Base-by-base conservation (phyloP, 1,140 invertebrate species). In the Lepidotrigona ventralis region DNA sequence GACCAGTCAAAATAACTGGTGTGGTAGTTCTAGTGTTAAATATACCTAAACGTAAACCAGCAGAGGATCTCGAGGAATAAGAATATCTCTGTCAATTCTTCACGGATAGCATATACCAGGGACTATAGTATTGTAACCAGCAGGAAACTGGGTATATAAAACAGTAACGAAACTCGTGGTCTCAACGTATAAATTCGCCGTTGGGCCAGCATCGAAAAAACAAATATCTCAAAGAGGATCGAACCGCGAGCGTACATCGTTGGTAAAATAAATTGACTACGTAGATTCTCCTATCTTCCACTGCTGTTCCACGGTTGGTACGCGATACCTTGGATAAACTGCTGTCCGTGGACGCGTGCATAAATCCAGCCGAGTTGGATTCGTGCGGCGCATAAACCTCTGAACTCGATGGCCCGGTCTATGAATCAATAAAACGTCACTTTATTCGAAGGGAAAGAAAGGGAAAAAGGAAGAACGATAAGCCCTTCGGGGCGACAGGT, bases 381-480 rank as follows among this genome's bases (percentile, higher is more conserved):
- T 33, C n/a, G 12, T 33, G 73, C 2, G 23, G 14, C 4, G n/a
- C 39, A 64, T 76, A 58, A 76, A 76, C 46, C 73, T 75, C 15
- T 63, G 46, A 75, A 76, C 58, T 64, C n/a, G 39, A 51, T 29
- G n/a, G 21, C n/a, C 8, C 74, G 46, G 21, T 23, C 51, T 70
- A 58, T 51, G 66, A 71, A 79, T 79, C 77, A 79, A 79, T 79
- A 79, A 79, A 68, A 58, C 54, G 33, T 60, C 66, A 46, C 29
- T 79, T 79, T 79, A 71, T 79, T 79, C 68, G 77, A 46, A 8
- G 39, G 39, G 39, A 0, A 46, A 8, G 6, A 8, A 8, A 8
- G 39, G 6, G 8, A 46, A 46, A 46, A 46, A 8, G 6, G 6
- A 8, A 8, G 58, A 79, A 79, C 66, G 77, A 58, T 79, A 79